phyloP scores from a whole-genome alignment of 2,888 invertebrate species.

The Mythimna lalbum region DNA sequence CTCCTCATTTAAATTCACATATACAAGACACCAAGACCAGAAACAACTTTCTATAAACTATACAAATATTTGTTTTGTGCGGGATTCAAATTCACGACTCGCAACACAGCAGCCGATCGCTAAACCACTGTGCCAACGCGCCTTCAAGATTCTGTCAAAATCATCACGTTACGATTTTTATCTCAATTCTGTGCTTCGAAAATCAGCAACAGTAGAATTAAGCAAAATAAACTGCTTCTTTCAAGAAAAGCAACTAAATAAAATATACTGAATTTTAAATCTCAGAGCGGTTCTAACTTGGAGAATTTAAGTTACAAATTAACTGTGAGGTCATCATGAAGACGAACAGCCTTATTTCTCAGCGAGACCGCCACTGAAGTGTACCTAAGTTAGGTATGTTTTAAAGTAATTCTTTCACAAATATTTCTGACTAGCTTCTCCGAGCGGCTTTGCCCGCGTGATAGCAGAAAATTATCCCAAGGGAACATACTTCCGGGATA shows the following conservation, averaged over 20 bases:
- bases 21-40: too few species aligned
- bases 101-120: too few species aligned
- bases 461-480: too few species aligned
- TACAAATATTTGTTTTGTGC: too few species aligned
- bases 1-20: too few species aligned
- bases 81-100: too few species aligned
- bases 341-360: slow-evolving; percentile 24
- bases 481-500: too few species aligned
- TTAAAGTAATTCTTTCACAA: not conserved
- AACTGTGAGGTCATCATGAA: slow-evolving; percentile 40
- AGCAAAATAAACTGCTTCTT: not conserved
- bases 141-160: too few species aligned
- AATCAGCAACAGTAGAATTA: not conserved
- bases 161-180: too few species aligned
- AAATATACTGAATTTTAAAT: slow-evolving; percentile 25
- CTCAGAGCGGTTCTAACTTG: slow-evolving; percentile 20
- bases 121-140: not conserved
- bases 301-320: slow-evolving; percentile 41
- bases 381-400: not conserved
- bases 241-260: not conserved
- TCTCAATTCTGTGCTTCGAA: not conserved
- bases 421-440: not conserved
- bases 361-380: not conserved
- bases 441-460: too few species aligned
- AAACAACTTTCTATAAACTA: too few species aligned